A percentile compares a stretch with the other conserved stretches of the same genome.
These are phyloP conservation scores for Ophiothrix spiculata DNA, from an alignment of 35 echinoderm and acorn worm species.

Conservation along the genomic window DNA sequence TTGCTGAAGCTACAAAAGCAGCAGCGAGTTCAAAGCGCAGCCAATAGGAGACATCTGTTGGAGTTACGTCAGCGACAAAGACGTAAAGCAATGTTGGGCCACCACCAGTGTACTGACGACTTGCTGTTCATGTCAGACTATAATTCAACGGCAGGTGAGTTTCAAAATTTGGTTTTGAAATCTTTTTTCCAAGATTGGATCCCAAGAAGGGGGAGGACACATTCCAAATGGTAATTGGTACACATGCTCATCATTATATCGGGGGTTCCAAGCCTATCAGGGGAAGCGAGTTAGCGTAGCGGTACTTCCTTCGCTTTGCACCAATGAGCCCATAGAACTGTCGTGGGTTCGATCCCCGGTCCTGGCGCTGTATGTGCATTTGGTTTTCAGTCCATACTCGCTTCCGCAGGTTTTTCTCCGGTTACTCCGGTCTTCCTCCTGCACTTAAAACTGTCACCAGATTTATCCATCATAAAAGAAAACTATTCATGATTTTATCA, in stretches of 20 bases:
- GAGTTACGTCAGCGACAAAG: slow-evolving; percentile 65
- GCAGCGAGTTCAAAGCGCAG: slow-evolving; percentile 63
- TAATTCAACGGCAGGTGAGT: not conserved
- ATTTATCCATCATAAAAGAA: no score
- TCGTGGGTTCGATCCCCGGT: no score
- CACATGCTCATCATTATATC: not conserved
- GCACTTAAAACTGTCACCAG: no score
- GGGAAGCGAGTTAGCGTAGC: no score
- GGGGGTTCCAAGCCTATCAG: not conserved
- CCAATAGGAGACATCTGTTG: slow-evolving; percentile 56
- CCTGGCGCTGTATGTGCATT: no score
- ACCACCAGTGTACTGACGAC: slow-evolving; percentile 42
- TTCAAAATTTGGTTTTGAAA: not conserved
- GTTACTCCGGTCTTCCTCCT: no score
- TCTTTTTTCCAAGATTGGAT: not conserved
- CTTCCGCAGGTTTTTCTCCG: no score
- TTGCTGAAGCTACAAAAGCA: slow-evolving; percentile 69
- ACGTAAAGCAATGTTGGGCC: slow-evolving; percentile 70
- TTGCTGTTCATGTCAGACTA: not conserved
- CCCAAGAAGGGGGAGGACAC: no score
- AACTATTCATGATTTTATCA: no score
- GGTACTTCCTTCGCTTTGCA: no score
- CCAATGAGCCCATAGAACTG: not conserved
- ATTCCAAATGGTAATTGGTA: no score
- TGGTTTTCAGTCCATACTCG: no score